These are phyloP conservation scores for Ophthalmolycus amberensis DNA, from an alignment of 2,113 vertebrate species.

Conservation along the genomic window DNA sequence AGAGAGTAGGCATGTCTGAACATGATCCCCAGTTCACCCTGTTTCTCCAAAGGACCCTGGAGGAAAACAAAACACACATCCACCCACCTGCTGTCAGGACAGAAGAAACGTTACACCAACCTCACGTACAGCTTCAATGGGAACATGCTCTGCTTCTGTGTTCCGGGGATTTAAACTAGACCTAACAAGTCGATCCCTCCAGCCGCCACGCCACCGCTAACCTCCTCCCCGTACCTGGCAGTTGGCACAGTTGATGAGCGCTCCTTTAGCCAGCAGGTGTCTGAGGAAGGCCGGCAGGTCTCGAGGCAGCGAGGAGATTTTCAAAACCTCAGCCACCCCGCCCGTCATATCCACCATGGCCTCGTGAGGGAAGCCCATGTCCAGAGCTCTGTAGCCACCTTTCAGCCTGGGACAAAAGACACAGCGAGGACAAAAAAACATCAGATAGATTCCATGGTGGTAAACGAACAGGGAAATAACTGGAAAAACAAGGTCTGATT, in stretches of 20 bases:
- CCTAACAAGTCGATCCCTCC: neutral
- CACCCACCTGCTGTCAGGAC: constrained; percentile 19
- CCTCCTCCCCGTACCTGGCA: constrained; percentile 56
- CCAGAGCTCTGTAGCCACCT: constrained; percentile 83
- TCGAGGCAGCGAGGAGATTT: constrained; percentile 46
- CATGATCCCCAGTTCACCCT: constrained; percentile 79
- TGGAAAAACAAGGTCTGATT: neutral
- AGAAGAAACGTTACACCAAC: neutral
- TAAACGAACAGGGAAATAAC: neutral
- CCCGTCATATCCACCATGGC: constrained; percentile 86
- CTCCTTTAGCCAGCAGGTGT: constrained; percentile 75
- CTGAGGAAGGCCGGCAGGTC: constrained; percentile 64
- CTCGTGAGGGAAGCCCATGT: constrained; percentile 84
- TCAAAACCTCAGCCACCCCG: constrained; percentile 77
- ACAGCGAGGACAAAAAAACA: neutral
- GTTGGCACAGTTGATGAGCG: constrained; percentile 85
- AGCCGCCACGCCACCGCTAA: neutral
- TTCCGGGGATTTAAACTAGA: neutral
- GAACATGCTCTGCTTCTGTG: neutral
- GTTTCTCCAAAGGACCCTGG: constrained; percentile 77
- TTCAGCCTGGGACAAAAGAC: constrained; percentile 75
- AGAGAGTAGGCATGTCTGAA: constrained; percentile 84
- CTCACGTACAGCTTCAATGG: neutral
- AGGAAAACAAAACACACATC: constrained; percentile 4
- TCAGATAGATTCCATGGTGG: neutral